Base-by-base conservation (phyloP, 1,140 invertebrate genomes). In the Musca vetustissima region DNA sequence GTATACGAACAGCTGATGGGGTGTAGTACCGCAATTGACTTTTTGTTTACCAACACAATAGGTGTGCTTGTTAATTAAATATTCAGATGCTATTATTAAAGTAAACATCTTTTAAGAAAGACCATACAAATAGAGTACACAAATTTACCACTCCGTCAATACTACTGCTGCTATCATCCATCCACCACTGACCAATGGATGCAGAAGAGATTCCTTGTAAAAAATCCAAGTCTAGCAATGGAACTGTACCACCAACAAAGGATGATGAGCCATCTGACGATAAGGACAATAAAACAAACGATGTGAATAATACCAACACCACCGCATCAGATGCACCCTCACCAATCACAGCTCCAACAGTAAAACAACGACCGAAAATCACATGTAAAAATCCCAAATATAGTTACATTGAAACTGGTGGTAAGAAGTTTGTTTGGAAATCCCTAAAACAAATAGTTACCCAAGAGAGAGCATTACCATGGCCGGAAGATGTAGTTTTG, bases 361-460 rank as follows among this genome's bases (percentile, higher is more conserved):
- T 28, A 21, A n/a, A 61, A 36, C 55, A 8, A 24, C 53, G 47
- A 15, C 65, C 66, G 28, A 71, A 57, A 17, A 28, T 68, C 1
- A 8, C 25, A 15, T 70, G 61, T 68, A 67, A 67, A 57, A 70
- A 67, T 49, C 49, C 65, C 2, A 50, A 70, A 53, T 71, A 49
- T 21, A 70, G 64, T 57, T 70, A 67, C 43, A 70, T 64, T 22
- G 53, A 70, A 36, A 24, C 65, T 8, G 65, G 69, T 17, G 57
- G 57, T 19, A 70, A 70, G n/a, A 70, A 70, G 49, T 66, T 66
- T 22, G 88, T 88, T 70, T 93, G 91, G 90, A 87, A 89, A 75
- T 91, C 91, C 4, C 76, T 93, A 43, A 93, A 93, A 76, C 91
- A 93, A 86, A 91, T 93, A 70, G 83, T 92, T 66, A 83, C 90